These are phyloP conservation scores for Menura novaehollandiae DNA, from an alignment of 2,113 vertebrate species.

Conservation along the genomic window DNA sequence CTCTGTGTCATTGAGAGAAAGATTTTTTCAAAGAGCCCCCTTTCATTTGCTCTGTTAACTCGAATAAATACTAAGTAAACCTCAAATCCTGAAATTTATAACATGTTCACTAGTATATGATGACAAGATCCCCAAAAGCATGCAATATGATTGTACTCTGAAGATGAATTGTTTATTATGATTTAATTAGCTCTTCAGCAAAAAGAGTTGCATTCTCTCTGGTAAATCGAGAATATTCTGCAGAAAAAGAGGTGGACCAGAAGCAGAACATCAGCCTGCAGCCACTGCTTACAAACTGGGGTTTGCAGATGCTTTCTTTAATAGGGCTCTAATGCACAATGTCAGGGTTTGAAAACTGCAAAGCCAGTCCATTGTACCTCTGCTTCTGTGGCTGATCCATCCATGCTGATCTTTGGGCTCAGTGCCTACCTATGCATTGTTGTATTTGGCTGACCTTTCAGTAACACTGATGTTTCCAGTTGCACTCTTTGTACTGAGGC, in stretches of 20 bases:
- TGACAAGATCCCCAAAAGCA: not conserved
- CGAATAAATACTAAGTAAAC: not conserved
- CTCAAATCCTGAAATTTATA: not conserved
- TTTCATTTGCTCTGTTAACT: not conserved
- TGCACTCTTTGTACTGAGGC: not conserved
- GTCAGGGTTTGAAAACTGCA: constrained; percentile 19
- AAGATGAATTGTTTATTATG: not conserved
- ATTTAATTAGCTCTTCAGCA: not conserved
- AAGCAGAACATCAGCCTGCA: not conserved
- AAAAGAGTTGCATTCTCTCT: not conserved
- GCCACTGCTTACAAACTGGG: not conserved
- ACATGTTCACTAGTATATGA: not conserved
- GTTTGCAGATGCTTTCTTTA: constrained; percentile 6
- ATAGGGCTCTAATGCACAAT: not conserved
- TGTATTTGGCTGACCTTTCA: constrained; percentile 37
- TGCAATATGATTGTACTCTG: not conserved
- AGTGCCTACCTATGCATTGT: not conserved
- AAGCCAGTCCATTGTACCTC: constrained; percentile 12
- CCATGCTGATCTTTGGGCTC: not conserved
- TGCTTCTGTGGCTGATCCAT: not conserved
- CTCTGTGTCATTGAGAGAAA: not conserved
- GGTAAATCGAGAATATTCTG: constrained; percentile 10
- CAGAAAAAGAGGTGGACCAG: not conserved
- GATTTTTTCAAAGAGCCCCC: not conserved
- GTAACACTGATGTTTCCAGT: constrained; percentile 31